Conservation (phyloP, 2,888 invertebrate genomes). For the Rotaria macrura region DNA sequence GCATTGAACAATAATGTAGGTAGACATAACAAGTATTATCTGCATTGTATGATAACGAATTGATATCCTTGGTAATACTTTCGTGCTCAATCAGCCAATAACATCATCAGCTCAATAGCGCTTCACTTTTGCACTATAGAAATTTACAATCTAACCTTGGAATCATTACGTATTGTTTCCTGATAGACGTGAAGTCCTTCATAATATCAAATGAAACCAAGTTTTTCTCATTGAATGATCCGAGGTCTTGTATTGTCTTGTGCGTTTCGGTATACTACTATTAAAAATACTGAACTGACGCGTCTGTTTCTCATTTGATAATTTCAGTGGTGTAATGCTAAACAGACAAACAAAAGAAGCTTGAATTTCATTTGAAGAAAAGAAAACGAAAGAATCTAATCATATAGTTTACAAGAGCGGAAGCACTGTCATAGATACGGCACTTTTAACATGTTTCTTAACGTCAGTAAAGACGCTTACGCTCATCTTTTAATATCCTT, state of each 20-base stretch:
- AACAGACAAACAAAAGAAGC: neutral
- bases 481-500: neutral
- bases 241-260: neutral
- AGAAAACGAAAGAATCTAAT: neutral
- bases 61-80: neutral
- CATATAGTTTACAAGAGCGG: neutral
- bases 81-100: neutral
- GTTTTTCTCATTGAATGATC: neutral
- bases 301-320: constrained; percentile 11
- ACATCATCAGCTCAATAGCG: no score
- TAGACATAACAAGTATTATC: neutral
- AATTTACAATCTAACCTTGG: neutral
- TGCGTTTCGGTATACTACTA: neutral
- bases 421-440: neutral
- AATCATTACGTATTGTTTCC: neutral
- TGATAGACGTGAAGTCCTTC: neutral
- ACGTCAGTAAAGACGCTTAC: neutral
- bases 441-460: neutral
- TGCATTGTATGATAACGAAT: neutral
- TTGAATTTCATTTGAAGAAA: neutral
- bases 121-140: no score
- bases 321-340: neutral
- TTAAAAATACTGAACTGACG: neutral
- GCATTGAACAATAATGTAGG: neutral
- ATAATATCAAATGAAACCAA: neutral